phyloP scores from a whole-genome alignment of 2,888 invertebrate species.

The Daptonema setosum region DNA sequence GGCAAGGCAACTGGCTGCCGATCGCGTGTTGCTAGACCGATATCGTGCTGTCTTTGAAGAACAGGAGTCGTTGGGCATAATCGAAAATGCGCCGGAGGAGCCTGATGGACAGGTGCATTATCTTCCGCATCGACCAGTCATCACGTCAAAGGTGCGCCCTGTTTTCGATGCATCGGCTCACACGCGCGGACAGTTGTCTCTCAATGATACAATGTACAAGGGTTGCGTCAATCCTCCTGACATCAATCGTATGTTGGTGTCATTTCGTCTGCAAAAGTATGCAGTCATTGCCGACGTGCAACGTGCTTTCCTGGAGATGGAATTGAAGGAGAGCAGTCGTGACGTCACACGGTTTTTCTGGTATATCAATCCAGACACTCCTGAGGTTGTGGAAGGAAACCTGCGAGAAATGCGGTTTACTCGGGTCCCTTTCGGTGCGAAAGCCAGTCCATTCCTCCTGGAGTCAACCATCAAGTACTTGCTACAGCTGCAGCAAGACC shows the following conservation, averaged over 20 bases:
- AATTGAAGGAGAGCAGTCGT: conserved; percentile 6
- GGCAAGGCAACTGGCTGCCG: too few species aligned
- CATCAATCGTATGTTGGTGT: conserved; percentile 9
- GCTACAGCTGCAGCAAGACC: conserved; percentile 1
- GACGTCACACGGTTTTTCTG: conserved; percentile 10
- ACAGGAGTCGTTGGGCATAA: too few species aligned
- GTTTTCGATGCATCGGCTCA: conserved; percentile 13
- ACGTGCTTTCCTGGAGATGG: conserved; percentile 11
- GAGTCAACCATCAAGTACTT: conserved; percentile 8
- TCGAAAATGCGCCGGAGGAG: neutral
- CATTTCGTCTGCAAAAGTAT: conserved; percentile 4
- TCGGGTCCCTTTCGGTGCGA: conserved; percentile 11
- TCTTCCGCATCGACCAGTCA: conserved; percentile 11
- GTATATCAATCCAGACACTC: conserved; percentile 6
- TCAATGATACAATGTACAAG: conserved; percentile 12
- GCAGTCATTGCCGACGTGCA: conserved; percentile 9
- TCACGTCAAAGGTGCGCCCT: conserved; percentile 12
- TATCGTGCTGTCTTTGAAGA: too few species aligned
- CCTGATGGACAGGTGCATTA: conserved; percentile 7
- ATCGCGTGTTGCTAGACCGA: too few species aligned
- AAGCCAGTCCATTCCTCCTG: conserved; percentile 10
- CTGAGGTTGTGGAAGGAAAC: conserved; percentile 5
- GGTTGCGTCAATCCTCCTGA: conserved; percentile 10
- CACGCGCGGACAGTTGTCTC: neutral
- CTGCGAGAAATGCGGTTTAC: conserved; percentile 7